These are phyloP conservation scores for Rostratula benghalensis DNA, from an alignment of 2,113 vertebrate species.

Conservation along the genomic window DNA sequence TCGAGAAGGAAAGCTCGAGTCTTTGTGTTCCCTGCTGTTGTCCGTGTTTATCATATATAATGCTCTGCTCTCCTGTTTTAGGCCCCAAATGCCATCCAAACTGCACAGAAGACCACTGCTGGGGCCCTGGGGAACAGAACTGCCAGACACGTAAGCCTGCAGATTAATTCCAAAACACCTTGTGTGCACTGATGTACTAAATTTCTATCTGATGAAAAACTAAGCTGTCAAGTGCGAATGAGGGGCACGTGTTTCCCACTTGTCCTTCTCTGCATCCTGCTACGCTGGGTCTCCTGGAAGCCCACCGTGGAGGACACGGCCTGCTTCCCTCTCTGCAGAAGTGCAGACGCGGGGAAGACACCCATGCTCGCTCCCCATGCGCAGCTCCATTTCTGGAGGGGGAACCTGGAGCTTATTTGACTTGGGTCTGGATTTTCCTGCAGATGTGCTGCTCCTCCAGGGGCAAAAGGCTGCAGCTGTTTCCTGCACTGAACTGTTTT, in stretches of 20 bases:
- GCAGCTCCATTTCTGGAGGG: not conserved
- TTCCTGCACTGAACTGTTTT: not conserved
- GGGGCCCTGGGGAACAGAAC: conserved; percentile 85
- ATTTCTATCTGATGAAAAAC: not conserved
- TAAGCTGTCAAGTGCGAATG: not conserved
- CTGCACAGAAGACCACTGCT: conserved; percentile 89
- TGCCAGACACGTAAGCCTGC: conserved; percentile 90
- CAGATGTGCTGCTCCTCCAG: not conserved
- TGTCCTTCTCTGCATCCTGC: not conserved
- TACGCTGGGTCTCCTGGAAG: not conserved
- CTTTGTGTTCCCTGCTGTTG: not conserved
- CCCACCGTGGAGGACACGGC: rapidly evolving
- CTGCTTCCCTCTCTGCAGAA: not conserved
- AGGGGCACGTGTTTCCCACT: not conserved
- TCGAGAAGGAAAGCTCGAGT: not conserved
- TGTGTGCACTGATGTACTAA: not conserved
- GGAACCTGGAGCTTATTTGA: not conserved
- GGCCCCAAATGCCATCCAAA: conserved; percentile 84
- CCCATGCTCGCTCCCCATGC: rapidly evolving
- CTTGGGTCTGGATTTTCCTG: not conserved
- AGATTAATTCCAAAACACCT: not conserved
- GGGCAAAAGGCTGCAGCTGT: not conserved
- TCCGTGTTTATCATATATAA: not conserved
- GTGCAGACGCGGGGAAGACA: rapidly evolving
- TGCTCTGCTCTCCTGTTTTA: conserved; percentile 19